These are phyloP conservation scores for Reticulitermes lucifugus DNA, from an alignment of 2,888 invertebrate species.

Conservation along the genomic window DNA sequence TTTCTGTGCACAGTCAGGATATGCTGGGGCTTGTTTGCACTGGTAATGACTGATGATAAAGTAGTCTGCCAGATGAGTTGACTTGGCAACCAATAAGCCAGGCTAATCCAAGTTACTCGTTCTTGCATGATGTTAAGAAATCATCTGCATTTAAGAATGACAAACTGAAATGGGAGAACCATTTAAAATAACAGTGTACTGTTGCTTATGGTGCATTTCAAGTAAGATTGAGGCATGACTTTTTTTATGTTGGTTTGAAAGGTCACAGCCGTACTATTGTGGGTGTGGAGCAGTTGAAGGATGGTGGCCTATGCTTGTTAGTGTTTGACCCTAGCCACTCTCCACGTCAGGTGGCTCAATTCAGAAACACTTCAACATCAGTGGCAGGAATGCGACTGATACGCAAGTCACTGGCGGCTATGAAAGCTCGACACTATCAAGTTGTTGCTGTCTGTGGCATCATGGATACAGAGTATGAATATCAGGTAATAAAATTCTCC, in stretches of 20 bases:
- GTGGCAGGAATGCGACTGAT: conserved; percentile 73
- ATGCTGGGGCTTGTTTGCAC: too few relatives aligned
- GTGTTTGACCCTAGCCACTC: conserved; percentile 90
- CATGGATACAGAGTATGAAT: conserved; percentile 78
- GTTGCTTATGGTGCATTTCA: too few relatives aligned
- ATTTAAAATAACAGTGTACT: too few relatives aligned
- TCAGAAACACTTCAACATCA: conserved; percentile 70
- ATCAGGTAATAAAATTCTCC: conserved; percentile 69
- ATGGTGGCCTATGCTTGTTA: conserved; percentile 74
- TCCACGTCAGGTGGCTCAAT: conserved; percentile 80
- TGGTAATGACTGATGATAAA: too few relatives aligned
- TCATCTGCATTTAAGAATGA: too few relatives aligned
- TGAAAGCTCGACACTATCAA: conserved; percentile 89
- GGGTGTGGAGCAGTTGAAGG: conserved; percentile 83
- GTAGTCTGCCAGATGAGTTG: too few relatives aligned
- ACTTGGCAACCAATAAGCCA: too few relatives aligned
- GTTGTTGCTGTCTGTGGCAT: conserved; percentile 83
- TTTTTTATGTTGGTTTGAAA: conserved; percentile 59
- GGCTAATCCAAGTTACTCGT: too few relatives aligned
- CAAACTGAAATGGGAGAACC: too few relatives aligned
- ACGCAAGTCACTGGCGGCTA: conserved; percentile 78
- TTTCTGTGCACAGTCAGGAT: too few relatives aligned
- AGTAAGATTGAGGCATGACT: too few relatives aligned
- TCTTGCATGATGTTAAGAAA: too few relatives aligned
- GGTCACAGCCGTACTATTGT: conserved; percentile 92